phyloP scores from a whole-genome alignment of 2,888 invertebrate species.

The Mallateleia sp. region DNA sequence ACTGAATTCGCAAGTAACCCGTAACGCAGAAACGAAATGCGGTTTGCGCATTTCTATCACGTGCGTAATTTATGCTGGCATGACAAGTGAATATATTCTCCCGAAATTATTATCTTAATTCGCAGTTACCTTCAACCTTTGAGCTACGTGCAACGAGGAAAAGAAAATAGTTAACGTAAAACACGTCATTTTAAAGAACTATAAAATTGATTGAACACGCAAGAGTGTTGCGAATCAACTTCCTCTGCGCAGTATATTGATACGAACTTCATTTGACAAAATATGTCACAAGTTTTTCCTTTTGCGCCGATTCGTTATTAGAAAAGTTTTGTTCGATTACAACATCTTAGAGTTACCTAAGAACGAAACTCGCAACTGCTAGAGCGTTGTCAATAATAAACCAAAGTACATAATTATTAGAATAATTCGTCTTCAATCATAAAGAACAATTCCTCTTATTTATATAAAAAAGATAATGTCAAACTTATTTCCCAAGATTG shows the following conservation, averaged over 20 bases:
- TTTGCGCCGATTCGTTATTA: conserved; percentile 61
- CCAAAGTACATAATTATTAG: conserved; percentile 62
- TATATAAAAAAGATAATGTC: not conserved
- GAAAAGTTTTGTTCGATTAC: conserved; percentile 73
- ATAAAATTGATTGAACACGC: conserved; percentile 42
- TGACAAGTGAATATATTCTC: conserved; percentile 7
- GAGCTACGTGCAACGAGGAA: not conserved
- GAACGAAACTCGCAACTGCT: conserved; percentile 41
- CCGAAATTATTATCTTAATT: conserved; percentile 7
- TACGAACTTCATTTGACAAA: conserved; percentile 65
- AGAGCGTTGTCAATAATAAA: conserved; percentile 65
- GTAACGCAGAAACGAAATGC: conserved; percentile 26
- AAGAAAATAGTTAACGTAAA: not conserved
- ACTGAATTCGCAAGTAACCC: conserved; percentile 46
- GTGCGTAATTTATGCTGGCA: conserved; percentile 31
- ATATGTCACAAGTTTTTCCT: conserved; percentile 68
- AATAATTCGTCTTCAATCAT: no score
- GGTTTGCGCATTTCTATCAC: conserved; percentile 47
- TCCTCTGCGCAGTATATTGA: conserved; percentile 37
- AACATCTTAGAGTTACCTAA: conserved; percentile 52
- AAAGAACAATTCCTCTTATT: no score
- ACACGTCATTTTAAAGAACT: no score
- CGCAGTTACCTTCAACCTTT: not conserved
- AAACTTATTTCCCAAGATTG: not conserved
- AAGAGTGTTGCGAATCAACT: conserved; percentile 28